Evolutionary conservation across 2,113 vertebrate genomes (phyloP).

Genomic region (Sarotherodon lohbergeri): DNA sequence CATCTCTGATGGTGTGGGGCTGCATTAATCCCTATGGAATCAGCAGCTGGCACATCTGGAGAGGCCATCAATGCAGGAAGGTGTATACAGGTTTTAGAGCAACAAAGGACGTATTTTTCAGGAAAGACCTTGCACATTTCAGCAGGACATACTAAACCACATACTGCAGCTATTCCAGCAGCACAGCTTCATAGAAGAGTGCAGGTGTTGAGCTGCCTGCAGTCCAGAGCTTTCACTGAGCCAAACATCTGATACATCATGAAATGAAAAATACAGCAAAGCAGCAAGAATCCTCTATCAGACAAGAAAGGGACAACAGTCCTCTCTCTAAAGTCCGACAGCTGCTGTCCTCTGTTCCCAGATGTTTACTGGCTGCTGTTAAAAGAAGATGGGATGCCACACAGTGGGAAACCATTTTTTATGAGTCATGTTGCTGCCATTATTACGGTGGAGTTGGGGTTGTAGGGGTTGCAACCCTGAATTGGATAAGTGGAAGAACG

Average conservation of each 20-base stretch:
- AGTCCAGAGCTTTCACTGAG: too few species aligned
- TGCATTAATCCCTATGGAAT: too few species aligned
- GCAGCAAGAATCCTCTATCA: not conserved
- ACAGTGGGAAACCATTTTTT: not conserved
- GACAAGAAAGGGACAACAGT: not conserved
- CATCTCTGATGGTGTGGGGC: too few species aligned
- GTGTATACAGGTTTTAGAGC: too few species aligned
- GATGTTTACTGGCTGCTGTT: not conserved
- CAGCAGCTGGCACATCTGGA: too few species aligned
- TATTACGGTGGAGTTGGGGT: rapidly evolving
- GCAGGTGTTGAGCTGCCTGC: too few species aligned
- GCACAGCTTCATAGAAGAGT: too few species aligned
- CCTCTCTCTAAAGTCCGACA: not conserved
- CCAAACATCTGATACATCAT: not conserved
- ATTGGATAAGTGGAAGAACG: not conserved
- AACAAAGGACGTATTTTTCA: not conserved
- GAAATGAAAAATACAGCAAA: not conserved
- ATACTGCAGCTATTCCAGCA: too few species aligned
- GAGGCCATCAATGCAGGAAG: too few species aligned
- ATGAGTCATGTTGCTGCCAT: not conserved
- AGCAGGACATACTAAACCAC: too few species aligned
- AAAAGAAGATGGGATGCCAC: not conserved
- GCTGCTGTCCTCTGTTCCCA: not conserved
- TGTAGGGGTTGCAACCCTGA: not conserved
- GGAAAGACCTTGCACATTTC: too few species aligned